These are phyloP conservation scores for Troilus luridus DNA, from an alignment of 2,888 invertebrate species.

Conservation along the genomic window DNA sequence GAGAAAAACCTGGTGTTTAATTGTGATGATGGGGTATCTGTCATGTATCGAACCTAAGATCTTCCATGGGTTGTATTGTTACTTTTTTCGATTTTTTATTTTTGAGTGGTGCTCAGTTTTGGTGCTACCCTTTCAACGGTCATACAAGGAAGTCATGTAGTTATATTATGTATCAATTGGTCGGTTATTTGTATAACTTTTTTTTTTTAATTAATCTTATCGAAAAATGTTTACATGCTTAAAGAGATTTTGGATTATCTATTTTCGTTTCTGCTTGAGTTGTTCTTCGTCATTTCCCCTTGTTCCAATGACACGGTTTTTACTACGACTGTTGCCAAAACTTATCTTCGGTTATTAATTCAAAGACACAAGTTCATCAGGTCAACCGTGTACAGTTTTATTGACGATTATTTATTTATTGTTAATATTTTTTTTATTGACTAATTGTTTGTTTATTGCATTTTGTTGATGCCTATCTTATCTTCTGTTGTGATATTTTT, in stretches of 20 bases:
- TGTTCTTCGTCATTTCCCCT: not conserved
- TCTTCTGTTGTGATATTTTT: not conserved
- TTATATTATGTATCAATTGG: too few species aligned
- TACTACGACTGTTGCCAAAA: constrained; percentile 2
- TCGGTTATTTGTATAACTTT: too few species aligned
- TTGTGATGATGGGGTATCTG: too few species aligned
- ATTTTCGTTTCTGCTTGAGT: not conserved
- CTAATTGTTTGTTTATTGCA: constrained; percentile 27
- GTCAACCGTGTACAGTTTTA: not conserved
- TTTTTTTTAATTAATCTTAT: too few species aligned
- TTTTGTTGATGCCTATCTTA: not conserved
- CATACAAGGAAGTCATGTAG: too few species aligned
- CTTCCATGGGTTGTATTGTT: too few species aligned
- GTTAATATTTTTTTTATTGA: not conserved
- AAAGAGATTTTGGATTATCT: not conserved
- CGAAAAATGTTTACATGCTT: too few species aligned
- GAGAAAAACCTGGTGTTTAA: too few species aligned
- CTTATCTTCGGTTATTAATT: not conserved
- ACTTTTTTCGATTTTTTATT: too few species aligned
- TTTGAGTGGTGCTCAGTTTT: too few species aligned
- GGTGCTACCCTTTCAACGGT: too few species aligned
- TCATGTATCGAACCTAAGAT: too few species aligned
- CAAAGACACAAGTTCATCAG: constrained; percentile 23
- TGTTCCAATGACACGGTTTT: constrained; percentile 1
- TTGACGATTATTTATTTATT: not conserved